These are phyloP conservation scores for Apodemia duryi DNA, from an alignment of 2,888 invertebrate genomes.

Conservation along the genomic window DNA sequence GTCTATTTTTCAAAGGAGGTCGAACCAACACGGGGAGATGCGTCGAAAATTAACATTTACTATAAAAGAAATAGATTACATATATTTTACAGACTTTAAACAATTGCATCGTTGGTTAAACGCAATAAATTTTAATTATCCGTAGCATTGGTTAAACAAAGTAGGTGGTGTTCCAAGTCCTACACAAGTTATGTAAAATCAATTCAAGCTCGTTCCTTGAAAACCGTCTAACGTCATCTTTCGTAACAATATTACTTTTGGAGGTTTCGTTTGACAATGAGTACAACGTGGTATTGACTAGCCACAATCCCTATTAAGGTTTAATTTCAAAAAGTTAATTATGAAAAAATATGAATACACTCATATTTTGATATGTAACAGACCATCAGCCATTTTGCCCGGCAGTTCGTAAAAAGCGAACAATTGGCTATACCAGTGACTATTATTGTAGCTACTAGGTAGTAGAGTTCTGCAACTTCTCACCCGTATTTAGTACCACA, in stretches of 20 bases:
- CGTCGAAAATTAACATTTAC: not conserved
- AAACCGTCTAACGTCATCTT: slow-evolving; percentile 10
- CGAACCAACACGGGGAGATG: not conserved
- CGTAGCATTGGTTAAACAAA: slow-evolving; percentile 11
- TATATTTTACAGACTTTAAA: not conserved
- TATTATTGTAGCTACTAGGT: no score
- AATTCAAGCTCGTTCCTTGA: slow-evolving; percentile 10
- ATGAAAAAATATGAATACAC: no score
- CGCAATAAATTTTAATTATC: slow-evolving; percentile 12
- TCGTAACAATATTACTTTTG: slow-evolving; percentile 10
- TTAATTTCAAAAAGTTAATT: not conserved
- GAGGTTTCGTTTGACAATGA: not conserved
- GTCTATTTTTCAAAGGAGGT: no score
- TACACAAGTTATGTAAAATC: slow-evolving; percentile 12
- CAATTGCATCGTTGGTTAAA: not conserved
- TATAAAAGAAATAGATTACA: not conserved
- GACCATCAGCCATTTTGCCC: no score
- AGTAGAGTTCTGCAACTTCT: no score
- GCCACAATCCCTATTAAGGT: slow-evolving; percentile 2
- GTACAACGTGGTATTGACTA: not conserved
- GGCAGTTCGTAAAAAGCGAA: no score
- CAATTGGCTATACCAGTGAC: no score
- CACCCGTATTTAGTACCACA: no score
- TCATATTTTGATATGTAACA: no score
- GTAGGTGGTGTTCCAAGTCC: slow-evolving; percentile 9